These are phyloP conservation scores for Sminthurides aquaticus DNA, from an alignment of 2,888 invertebrate species.

Conservation along the genomic window DNA sequence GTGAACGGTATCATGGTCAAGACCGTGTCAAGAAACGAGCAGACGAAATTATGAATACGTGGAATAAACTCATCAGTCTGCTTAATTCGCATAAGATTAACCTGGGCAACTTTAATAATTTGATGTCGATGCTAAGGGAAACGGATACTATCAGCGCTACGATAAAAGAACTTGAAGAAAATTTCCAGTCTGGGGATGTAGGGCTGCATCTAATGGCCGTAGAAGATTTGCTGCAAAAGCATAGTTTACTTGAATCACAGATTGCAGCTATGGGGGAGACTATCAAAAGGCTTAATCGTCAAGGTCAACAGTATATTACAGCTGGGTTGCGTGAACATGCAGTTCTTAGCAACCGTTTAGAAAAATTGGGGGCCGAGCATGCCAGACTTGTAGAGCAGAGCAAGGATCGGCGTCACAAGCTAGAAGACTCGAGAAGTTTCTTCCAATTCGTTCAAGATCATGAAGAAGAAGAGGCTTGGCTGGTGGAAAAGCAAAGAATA, in stretches of 20 bases:
- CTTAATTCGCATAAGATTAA: conserved; percentile 75
- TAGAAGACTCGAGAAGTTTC: conserved; percentile 87
- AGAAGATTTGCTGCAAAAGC: conserved; percentile 88
- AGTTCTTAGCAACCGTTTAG: conserved; percentile 62
- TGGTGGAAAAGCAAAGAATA: conserved; percentile 86
- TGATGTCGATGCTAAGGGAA: conserved; percentile 83
- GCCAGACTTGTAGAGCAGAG: conserved; percentile 53
- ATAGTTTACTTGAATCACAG: conserved; percentile 84
- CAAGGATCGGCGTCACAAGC: conserved; percentile 66
- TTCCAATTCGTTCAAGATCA: conserved; percentile 94
- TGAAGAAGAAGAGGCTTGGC: conserved; percentile 96
- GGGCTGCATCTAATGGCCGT: conserved; percentile 91
- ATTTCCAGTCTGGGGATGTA: conserved; percentile 74
- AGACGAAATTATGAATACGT: conserved; percentile 72
- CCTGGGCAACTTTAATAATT: conserved; percentile 67
- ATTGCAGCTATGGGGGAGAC: conserved; percentile 82
- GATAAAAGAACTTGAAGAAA: conserved; percentile 70
- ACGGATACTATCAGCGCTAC: conserved; percentile 81
- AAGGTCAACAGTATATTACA: conserved; percentile 55
- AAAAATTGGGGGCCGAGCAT: conserved; percentile 69
- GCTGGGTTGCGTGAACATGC: conserved; percentile 55
- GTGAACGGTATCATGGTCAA: conserved; percentile 84
- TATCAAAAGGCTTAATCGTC: conserved; percentile 66
- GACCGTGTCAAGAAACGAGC: conserved; percentile 66
- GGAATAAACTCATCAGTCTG: conserved; percentile 75